Evolutionary conservation across 2,113 vertebrate species (phyloP).

Genomic region (Centropus bengalensis): DNA sequence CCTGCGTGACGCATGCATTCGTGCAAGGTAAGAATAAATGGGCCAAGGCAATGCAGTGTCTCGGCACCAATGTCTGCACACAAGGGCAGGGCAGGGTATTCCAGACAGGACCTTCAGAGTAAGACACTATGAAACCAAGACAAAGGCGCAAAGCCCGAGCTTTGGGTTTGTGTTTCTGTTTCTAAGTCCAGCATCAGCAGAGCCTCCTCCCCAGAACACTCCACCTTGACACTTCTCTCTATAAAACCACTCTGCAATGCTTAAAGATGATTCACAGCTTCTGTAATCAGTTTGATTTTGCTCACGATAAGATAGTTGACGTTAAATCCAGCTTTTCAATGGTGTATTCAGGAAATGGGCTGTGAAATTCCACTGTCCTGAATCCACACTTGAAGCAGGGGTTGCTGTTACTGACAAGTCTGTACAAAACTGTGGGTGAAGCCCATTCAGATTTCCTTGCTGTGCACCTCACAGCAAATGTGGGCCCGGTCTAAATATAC

Average conservation of each 20-base stretch:
- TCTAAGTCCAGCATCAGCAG: background rate
- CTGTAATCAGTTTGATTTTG: background rate
- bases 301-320: background rate
- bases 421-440: background rate
- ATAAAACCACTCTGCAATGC: background rate
- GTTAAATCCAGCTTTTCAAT: background rate
- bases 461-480: background rate
- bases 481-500: background rate
- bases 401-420: background rate
- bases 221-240: background rate
- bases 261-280: background rate
- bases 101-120: background rate
- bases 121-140: background rate
- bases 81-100: background rate
- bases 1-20: background rate
- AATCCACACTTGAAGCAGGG: too few relatives aligned
- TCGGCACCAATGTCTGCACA: background rate
- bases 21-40: background rate
- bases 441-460: background rate
- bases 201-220: background rate
- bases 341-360: background rate
- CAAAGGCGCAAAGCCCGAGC: background rate
- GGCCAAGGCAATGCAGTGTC: background rate
- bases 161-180: rapidly evolving
- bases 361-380: too few relatives aligned